Evolutionary conservation across 2,113 vertebrate genomes (phyloP).

Genomic region (Otis tarda): DNA sequence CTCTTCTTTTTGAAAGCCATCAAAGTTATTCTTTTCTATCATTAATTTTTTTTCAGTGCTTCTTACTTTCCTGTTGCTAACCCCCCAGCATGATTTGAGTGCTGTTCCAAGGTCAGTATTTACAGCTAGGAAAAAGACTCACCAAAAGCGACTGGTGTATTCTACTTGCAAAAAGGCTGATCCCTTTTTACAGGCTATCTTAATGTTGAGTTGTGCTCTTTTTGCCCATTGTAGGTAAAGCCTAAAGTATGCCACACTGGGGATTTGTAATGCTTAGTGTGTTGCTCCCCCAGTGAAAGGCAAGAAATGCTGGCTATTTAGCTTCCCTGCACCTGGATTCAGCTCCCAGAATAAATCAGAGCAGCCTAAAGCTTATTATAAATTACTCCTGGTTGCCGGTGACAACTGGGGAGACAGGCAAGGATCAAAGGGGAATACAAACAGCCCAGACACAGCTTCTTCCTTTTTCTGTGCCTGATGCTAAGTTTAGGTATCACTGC

Average conservation of each 20-base stretch:
- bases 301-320: conserved; percentile 11
- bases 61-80: background rate
- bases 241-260: background rate
- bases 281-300: background rate
- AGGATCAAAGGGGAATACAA: conserved; percentile 7
- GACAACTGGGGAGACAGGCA: background rate
- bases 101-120: background rate
- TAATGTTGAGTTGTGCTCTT: background rate
- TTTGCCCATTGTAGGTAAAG: background rate
- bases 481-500: background rate
- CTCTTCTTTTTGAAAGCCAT: background rate
- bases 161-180: background rate
- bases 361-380: conserved; percentile 14
- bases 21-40: background rate
- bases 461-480: background rate
- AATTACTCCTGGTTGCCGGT: background rate
- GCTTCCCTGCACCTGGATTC: conserved; percentile 24
- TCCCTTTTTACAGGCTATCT: background rate
- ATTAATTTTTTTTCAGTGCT: background rate
- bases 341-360: conserved; percentile 29
- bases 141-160: background rate
- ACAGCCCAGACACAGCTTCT: background rate
- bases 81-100: background rate
- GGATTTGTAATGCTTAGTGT: background rate
- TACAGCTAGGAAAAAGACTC: background rate